Percentiles rank a stretch among this genome's conserved stretches.
phyloP scores from a whole-genome alignment of 2,113 vertebrate species.

The Boulengeromyrus knoepffleri region DNA sequence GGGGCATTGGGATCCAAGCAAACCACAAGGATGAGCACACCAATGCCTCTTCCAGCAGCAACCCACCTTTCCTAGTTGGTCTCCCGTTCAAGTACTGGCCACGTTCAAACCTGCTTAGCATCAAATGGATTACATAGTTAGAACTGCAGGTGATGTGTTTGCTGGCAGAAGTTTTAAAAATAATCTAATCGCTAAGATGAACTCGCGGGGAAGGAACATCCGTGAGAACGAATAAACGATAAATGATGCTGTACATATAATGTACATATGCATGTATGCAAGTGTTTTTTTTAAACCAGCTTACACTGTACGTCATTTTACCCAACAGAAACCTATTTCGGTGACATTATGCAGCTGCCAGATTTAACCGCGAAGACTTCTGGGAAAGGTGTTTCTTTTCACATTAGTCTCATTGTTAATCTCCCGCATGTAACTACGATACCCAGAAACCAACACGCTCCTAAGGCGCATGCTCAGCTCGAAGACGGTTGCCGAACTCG shows the following conservation, averaged over 20 bases:
- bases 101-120: neutral
- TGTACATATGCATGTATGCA: neutral
- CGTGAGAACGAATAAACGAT: neutral
- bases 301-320: neutral
- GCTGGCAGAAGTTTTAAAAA: neutral
- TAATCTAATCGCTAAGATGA: neutral
- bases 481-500: neutral
- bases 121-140: neutral
- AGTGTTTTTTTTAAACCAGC: neutral
- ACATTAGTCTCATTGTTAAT: neutral
- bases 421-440: neutral
- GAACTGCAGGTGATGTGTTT: neutral
- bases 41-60: neutral
- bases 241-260: neutral
- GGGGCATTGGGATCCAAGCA: neutral
- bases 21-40: neutral
- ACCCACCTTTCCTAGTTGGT: neutral
- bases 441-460: neutral
- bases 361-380: neutral
- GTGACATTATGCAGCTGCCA: neutral
- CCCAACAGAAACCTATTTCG: neutral
- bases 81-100: neutral
- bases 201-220: neutral
- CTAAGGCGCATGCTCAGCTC: neutral
- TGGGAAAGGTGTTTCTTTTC: constrained; percentile 6